Conservation (phyloP, 23 tunicate species). For the Phallusia fumigata region DNA sequence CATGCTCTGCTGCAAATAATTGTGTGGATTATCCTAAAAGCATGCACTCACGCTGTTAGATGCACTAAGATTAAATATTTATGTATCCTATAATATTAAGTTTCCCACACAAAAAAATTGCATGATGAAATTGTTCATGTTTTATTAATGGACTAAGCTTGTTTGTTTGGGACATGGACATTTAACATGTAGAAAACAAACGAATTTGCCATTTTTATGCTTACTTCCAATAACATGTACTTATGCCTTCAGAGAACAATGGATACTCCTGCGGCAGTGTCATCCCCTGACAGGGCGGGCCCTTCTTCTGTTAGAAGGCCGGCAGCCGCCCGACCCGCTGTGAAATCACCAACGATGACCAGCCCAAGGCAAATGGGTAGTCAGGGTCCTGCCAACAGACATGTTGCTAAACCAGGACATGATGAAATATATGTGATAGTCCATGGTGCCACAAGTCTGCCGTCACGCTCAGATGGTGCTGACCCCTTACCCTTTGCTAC, state of each 20-base stretch:
- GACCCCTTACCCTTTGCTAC: slow-evolving; percentile 92
- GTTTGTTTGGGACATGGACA: too few species aligned
- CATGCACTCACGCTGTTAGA: too few species aligned
- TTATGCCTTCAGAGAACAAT: slow-evolving; percentile 65
- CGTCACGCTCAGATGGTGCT: slow-evolving; percentile 77
- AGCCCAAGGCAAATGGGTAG: slow-evolving; percentile 32
- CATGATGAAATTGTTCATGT: not conserved
- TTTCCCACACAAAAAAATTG: not conserved
- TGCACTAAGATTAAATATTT: not conserved
- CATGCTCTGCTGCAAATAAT: too few species aligned
- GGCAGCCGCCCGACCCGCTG: not conserved
- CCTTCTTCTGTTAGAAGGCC: not conserved
- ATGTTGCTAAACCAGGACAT: slow-evolving; percentile 76
- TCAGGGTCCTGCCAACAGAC: slow-evolving; percentile 9
- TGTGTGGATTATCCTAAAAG: too few species aligned
- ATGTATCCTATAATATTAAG: not conserved
- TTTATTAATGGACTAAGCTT: too few species aligned
- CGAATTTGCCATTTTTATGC: too few species aligned
- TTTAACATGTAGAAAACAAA: too few species aligned
- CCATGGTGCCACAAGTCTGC: slow-evolving; percentile 93
- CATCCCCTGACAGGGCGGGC: slow-evolving; percentile 1
- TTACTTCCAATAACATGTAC: too few species aligned
- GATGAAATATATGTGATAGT: slow-evolving; percentile 62
- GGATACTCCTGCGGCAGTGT: slow-evolving; percentile 43
- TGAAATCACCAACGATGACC: slow-evolving; percentile 48